Evolutionary conservation across 2,113 vertebrate genomes (phyloP).

Genomic region (Melanerpes formicivorus): DNA sequence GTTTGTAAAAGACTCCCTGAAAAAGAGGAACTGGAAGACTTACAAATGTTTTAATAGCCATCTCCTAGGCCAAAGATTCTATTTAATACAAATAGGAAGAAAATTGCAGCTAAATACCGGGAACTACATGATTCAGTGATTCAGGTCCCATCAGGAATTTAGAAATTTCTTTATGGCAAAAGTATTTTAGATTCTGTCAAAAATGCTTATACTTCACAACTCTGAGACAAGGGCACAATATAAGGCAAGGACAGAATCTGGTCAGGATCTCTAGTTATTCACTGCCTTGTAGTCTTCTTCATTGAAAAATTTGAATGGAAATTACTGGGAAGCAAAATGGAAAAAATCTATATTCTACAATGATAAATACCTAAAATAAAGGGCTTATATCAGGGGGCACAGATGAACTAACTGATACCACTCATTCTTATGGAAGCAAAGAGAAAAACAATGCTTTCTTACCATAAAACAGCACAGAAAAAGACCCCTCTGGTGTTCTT

Average conservation of each 20-base stretch:
- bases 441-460: background rate
- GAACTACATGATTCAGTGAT: background rate
- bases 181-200: background rate
- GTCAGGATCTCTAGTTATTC: background rate
- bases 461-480: background rate
- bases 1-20: background rate
- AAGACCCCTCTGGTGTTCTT: background rate
- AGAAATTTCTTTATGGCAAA: background rate
- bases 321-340: background rate
- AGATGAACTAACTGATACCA: conserved; percentile 31
- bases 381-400: background rate
- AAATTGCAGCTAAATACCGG: background rate
- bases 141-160: background rate
- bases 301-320: background rate
- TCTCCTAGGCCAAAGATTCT: background rate
- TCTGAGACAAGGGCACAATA: background rate
- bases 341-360: background rate
- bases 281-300: background rate
- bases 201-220: background rate
- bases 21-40: background rate
- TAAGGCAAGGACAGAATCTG: background rate
- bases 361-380: conserved; percentile 7
- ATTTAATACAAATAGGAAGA: background rate
- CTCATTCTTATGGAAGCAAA: background rate
- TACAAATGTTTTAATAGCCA: background rate